Evolutionary conservation across 2,888 invertebrate species (phyloP), one percentile per base, ranked within the genome.

Genomic region (Crematogaster levior): DNA sequence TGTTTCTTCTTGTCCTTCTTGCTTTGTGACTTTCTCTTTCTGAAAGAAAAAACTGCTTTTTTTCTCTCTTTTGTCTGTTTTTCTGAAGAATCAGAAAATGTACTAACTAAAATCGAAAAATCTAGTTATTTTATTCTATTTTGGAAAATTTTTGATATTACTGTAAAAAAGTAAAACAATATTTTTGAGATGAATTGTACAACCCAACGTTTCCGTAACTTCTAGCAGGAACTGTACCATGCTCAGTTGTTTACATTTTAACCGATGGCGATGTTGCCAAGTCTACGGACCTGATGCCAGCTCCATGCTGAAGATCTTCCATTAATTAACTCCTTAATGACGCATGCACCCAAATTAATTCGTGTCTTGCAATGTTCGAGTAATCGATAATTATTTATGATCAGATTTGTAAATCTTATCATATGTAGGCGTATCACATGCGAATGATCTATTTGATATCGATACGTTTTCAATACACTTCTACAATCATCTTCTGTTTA

Each of bases 191-290:
- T 24, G 37, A 84, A 83, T 65, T 87, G 81, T 83, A 83, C 84
- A 37, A 60, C 21, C 43, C n/a, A 61, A 77, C 74, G 56, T 61
- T 70, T 66, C 72, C 82, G 46, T 48, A 80, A 89, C 84, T 88
- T 89, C 73, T 82, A 81, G 70, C 66, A 58, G 43, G 0, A 90
- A 88, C 90, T 94, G 93, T 94, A 94, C 93, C 85, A 89, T 87
- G 90, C 91, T 89, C 90, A 90, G 93, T 93, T 94, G 94, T 94
- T 94, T 94, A 94, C 93, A 94, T 93, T 94, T 93, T 91, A 92
- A 91, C 92, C 89, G 90, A 91, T 89, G 85, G 92, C 93, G 84
- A 86, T 90, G 93, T 94, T 94, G 93, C 94, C 94, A 93, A 92
- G 91, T 93, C 91, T 90, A 88, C 86, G 88, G 90, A 93, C 93